phyloP scores from a whole-genome alignment of 2,797 vertebrate species.

The Melanotaenia parkinsoni region DNA sequence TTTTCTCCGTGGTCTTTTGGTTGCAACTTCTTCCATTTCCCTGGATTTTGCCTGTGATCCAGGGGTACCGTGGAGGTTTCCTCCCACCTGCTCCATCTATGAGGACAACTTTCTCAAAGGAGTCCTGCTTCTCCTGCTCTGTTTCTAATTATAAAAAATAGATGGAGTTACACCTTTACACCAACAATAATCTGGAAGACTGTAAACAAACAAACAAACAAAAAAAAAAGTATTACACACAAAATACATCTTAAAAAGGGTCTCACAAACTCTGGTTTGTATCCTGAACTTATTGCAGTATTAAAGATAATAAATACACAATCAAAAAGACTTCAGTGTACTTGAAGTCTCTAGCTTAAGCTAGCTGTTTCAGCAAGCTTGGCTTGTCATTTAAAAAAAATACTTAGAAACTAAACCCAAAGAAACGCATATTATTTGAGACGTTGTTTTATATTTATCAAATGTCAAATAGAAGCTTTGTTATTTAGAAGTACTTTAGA shows the following conservation, averaged over 20 bases:
- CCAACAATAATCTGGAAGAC: not conserved
- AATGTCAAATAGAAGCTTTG: not conserved
- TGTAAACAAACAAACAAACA: too few relatives aligned
- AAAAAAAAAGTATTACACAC: too few relatives aligned
- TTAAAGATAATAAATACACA: too few relatives aligned
- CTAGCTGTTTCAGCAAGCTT: not conserved
- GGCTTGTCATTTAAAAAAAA: not conserved
- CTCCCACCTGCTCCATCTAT: slow-evolving; percentile 48
- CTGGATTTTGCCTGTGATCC: slow-evolving; percentile 6
- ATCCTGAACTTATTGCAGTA: too few relatives aligned
- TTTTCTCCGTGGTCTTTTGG: slow-evolving; percentile 27
- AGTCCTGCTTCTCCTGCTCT: not conserved
- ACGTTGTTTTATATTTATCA: not conserved
- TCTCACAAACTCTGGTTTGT: too few relatives aligned
- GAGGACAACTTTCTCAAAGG: slow-evolving; percentile 6
- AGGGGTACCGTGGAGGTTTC: not conserved
- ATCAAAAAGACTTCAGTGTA: too few relatives aligned
- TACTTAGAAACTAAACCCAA: not conserved
- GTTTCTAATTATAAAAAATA: slow-evolving; percentile 1
- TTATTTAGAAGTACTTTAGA: not conserved
- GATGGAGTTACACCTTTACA: not conserved
- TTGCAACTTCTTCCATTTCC: not conserved
- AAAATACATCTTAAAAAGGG: too few relatives aligned
- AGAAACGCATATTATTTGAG: too few relatives aligned
- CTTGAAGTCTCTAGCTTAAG: too few relatives aligned